phyloP scores from a whole-genome alignment of 2,113 vertebrate species.

The Lepus timidus region DNA sequence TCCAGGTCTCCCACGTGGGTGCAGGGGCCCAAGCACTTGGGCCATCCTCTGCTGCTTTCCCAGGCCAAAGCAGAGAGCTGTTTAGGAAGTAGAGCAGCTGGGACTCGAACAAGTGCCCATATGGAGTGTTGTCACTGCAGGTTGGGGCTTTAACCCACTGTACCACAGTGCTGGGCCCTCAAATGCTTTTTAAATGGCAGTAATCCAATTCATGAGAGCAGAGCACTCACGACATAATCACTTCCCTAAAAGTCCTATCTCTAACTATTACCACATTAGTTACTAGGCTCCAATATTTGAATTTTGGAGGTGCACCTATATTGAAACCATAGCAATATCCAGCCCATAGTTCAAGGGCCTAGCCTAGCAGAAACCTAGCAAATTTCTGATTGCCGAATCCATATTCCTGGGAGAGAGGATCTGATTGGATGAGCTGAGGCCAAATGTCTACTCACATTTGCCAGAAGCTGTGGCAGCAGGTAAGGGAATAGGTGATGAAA shows the following conservation, averaged over 20 bases:
- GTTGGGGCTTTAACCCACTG: no score
- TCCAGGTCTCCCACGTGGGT: no score
- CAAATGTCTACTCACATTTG: background rate
- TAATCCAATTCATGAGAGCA: background rate
- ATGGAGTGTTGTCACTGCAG: no score
- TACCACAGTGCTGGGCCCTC: background rate
- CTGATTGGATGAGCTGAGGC: background rate
- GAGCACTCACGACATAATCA: background rate
- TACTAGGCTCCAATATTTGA: background rate
- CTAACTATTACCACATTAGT: background rate
- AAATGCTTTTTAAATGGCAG: background rate
- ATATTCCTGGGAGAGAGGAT: background rate
- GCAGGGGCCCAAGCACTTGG: no score
- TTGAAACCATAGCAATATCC: background rate
- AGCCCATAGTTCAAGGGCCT: background rate
- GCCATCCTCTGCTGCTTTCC: no score
- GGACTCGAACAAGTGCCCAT: no score
- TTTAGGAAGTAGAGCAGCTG: no score
- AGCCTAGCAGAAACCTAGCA: background rate
- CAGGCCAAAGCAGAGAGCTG: no score
- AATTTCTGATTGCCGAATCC: background rate
- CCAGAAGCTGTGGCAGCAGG: background rate
- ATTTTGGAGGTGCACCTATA: background rate
- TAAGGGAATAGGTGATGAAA: background rate
- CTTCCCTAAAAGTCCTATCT: background rate